A percentile compares a stretch with the other conserved stretches of the same genome.
Evolutionary conservation across 2,797 vertebrate genomes (phyloP).

Genomic region (Danio kyathit): DNA sequence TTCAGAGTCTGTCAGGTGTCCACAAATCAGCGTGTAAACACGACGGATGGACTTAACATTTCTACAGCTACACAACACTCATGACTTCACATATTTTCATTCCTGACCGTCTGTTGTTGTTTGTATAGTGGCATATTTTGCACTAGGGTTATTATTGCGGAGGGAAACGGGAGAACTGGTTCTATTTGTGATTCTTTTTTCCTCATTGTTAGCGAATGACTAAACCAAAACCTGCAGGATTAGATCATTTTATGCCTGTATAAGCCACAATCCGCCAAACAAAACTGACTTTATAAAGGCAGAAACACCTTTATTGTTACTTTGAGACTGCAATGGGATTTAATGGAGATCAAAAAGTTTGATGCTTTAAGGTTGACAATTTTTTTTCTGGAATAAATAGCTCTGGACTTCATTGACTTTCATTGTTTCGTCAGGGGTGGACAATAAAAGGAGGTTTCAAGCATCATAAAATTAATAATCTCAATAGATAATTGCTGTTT

Average conservation of each 20-base stretch:
- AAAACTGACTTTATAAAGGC: neutral
- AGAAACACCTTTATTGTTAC: neutral
- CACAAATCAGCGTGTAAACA: neutral
- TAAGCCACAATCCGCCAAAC: neutral
- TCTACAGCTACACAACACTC: neutral
- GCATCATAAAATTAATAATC: too few species aligned
- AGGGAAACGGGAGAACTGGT: neutral
- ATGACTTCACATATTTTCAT: neutral
- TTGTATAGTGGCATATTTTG: constrained; percentile 5
- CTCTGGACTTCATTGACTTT: too few species aligned
- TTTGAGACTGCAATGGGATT: neutral
- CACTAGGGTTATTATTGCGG: neutral
- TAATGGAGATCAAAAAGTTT: neutral
- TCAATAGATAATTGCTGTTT: too few species aligned
- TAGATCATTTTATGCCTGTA: neutral
- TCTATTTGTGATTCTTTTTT: neutral
- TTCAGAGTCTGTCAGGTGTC: neutral
- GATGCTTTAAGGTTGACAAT: too few species aligned
- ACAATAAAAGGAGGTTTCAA: too few species aligned
- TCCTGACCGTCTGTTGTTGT: neutral
- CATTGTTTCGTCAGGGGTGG: too few species aligned
- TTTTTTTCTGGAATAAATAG: too few species aligned
- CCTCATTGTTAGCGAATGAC: neutral
- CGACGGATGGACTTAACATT: neutral
- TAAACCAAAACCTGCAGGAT: neutral